These are phyloP conservation scores for Sarcophaga peregrina DNA, from an alignment of 1,140 invertebrate species.

Conservation along the genomic window DNA sequence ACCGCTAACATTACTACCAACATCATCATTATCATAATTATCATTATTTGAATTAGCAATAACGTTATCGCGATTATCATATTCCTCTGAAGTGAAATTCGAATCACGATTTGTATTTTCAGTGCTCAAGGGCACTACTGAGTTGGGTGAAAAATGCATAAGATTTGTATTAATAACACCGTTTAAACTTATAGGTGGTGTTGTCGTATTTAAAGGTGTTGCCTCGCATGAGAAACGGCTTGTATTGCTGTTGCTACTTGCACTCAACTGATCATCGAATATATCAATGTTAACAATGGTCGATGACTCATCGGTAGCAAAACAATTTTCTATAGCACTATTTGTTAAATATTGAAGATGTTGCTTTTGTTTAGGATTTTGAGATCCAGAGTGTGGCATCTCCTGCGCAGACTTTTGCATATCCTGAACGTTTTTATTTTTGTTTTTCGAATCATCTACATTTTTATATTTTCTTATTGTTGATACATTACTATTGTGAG, in stretches of 20 bases:
- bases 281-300: slow-evolving; percentile 65
- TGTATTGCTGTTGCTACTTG: slow-evolving; percentile 83
- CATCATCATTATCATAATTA: slow-evolving; percentile 13
- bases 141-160: slow-evolving; percentile 74
- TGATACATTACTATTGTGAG: slow-evolving; percentile 12
- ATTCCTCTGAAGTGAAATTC: not conserved
- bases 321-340: slow-evolving; percentile 31
- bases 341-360: slow-evolving; percentile 8
- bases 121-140: not conserved
- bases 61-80: not conserved
- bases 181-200: slow-evolving; percentile 71
- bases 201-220: slow-evolving; percentile 75
- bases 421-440: not conserved
- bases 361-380: slow-evolving; percentile 38
- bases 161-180: slow-evolving; percentile 77
- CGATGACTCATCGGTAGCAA: slow-evolving; percentile 49
- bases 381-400: not conserved
- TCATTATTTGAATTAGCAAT: not conserved
- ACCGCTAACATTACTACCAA: slow-evolving; percentile 28
- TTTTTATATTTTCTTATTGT: not conserved
- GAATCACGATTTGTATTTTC: too few relatives aligned
- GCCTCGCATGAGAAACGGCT: slow-evolving; percentile 82
- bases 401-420: not conserved
- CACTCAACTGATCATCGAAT: slow-evolving; percentile 81
- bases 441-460: not conserved